A percentile compares a stretch with the other conserved stretches of the same genome.
Evolutionary conservation across 92 coral and sea anemone species (phyloP).

Genomic region (Diadumene lineata): DNA sequence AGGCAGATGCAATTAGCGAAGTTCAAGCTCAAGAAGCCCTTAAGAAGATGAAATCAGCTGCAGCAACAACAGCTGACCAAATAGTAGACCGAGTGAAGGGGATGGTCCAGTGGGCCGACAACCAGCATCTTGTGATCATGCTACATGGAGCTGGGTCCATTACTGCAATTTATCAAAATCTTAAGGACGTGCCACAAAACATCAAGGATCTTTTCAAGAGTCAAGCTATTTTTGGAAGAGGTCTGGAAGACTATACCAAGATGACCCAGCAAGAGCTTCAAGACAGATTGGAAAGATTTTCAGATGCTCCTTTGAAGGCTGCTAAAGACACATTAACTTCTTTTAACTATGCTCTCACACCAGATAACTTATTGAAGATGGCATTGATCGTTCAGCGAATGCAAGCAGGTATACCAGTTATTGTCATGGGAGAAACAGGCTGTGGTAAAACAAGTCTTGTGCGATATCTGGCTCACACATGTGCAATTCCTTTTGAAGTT

Average conservation of each 20-base stretch:
- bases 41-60: conserved; percentile 50
- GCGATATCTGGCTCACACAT: conserved; percentile 81
- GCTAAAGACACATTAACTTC: conserved; percentile 18
- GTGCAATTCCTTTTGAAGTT: conserved; percentile 65
- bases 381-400: conserved; percentile 86
- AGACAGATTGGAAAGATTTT: conserved; percentile 72
- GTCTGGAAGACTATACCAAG: conserved; percentile 69
- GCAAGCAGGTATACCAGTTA: conserved; percentile 83
- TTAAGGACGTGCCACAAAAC: conserved; percentile 60
- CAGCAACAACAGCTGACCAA: conserved; percentile 54
- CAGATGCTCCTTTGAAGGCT: conserved; percentile 47
- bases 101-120: conserved; percentile 97
- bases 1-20: conserved; percentile 67
- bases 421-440: conserved; percentile 98
- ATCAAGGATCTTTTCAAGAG: conserved; percentile 70
- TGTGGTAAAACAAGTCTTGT: conserved; percentile 98
- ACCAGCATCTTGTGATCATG: conserved; percentile 80
- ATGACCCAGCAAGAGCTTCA: conserved; percentile 79
- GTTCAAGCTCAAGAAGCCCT: conserved; percentile 60
- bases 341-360: conserved; percentile 82
- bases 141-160: conserved; percentile 79
- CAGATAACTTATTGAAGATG: conserved; percentile 94
- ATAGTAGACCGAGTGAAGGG: conserved; percentile 88
- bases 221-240: conserved; percentile 65
- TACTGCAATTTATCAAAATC: conserved; percentile 79